These are phyloP conservation scores for Lagria hirta DNA, from an alignment of 2,888 invertebrate species.

Conservation along the genomic window DNA sequence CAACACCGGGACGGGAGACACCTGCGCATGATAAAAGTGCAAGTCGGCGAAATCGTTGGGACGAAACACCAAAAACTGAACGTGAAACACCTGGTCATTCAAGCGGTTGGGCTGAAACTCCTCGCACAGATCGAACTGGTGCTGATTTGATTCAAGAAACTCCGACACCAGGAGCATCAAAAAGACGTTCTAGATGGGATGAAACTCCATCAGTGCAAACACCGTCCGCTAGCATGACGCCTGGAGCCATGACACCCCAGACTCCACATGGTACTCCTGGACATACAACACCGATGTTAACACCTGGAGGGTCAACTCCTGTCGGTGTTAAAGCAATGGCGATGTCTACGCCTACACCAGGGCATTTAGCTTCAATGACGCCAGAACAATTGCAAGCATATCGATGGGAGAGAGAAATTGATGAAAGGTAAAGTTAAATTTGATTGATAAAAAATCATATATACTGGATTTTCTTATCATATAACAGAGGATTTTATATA, in stretches of 20 bases:
- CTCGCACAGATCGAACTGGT: slow-evolving; percentile 85
- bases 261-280: slow-evolving; percentile 70
- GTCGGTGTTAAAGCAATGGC: slow-evolving; percentile 96
- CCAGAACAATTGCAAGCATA: slow-evolving; percentile 98
- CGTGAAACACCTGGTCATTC: slow-evolving; percentile 92
- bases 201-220: slow-evolving; percentile 83
- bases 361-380: slow-evolving; percentile 96
- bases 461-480: too few species aligned
- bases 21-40: slow-evolving; percentile 74
- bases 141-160: slow-evolving; percentile 71
- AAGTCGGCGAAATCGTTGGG: slow-evolving; percentile 94
- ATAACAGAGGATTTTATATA: too few species aligned
- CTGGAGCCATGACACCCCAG: slow-evolving; percentile 65
- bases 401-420: slow-evolving; percentile 98
- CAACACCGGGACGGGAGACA: slow-evolving; percentile 81
- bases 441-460: too few species aligned
- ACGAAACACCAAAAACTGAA: slow-evolving; percentile 98
- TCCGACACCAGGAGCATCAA: slow-evolving; percentile 92
- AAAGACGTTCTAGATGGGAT: slow-evolving; percentile 95
- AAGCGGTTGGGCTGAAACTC: slow-evolving; percentile 99
- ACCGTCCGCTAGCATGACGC: slow-evolving; percentile 59
- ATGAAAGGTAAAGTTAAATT: too few species aligned
- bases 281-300: slow-evolving; percentile 65
- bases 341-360: slow-evolving; percentile 97
- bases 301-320: slow-evolving; percentile 83